phyloP scores from a whole-genome alignment of 2,888 invertebrate species.

The Plemyria rubiginata region DNA sequence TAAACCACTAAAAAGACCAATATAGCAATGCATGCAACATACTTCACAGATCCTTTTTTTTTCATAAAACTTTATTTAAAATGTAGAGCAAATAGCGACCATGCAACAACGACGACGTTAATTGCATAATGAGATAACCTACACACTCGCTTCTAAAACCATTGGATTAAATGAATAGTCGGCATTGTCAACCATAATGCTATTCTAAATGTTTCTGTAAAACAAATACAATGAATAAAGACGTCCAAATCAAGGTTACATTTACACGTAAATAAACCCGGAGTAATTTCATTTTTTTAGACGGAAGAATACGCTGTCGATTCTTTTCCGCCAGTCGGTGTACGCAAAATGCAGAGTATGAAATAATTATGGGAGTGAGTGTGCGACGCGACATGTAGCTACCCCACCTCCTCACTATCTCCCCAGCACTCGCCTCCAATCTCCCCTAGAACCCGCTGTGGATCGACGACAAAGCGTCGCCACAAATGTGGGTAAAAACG shows the following conservation, averaged over 20 bases:
- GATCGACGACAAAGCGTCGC: constrained; percentile 65
- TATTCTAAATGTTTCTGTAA: constrained; percentile 11
- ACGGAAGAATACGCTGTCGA: constrained; percentile 71
- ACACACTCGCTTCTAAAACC: constrained; percentile 30
- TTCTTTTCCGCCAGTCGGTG: constrained; percentile 66
- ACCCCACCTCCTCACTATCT: constrained; percentile 38
- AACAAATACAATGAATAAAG: constrained; percentile 7
- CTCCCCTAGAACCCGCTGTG: constrained; percentile 50
- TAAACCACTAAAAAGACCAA: too few species aligned
- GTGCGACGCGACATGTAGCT: constrained; percentile 60
- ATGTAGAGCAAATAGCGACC: constrained; percentile 31
- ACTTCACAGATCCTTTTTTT: background rate
- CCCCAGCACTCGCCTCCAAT: constrained; percentile 44
- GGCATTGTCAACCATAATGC: constrained; percentile 15
- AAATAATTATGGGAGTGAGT: constrained; percentile 78
- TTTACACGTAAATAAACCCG: too few species aligned
- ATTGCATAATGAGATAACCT: constrained; percentile 40
- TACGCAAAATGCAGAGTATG: constrained; percentile 75
- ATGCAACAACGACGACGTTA: constrained; percentile 26
- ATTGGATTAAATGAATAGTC: constrained; percentile 25
- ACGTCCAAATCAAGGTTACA: constrained; percentile 39
- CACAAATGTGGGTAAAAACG: constrained; percentile 72
- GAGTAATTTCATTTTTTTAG: too few species aligned
- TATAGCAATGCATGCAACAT: background rate
- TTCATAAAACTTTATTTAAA: constrained; percentile 27